Evolutionary conservation across 23 tunicate species (phyloP).

Genomic region (Oikopleura vanhoeffeni): DNA sequence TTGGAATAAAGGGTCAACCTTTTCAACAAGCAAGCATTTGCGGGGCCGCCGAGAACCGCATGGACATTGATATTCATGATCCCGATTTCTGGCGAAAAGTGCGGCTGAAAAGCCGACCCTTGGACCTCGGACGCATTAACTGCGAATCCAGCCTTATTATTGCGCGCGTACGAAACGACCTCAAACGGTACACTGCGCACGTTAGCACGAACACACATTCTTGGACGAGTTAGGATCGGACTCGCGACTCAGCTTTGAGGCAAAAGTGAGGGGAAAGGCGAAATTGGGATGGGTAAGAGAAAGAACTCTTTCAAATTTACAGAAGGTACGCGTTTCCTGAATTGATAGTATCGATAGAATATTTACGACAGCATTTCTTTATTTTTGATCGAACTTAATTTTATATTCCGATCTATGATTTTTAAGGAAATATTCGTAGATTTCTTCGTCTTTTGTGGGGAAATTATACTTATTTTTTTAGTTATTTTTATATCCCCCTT

Average conservation of each 20-base stretch:
- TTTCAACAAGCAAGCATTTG: slow-evolving; percentile 93
- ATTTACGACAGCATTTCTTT: too few relatives aligned
- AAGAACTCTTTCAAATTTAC: slow-evolving; percentile 80
- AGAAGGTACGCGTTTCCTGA: slow-evolving; percentile 55
- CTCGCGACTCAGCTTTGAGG: slow-evolving; percentile 47
- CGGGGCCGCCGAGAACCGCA: slow-evolving; percentile 47
- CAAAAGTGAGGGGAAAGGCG: slow-evolving; percentile 40
- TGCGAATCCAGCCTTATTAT: slow-evolving; percentile 78
- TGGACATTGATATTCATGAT: slow-evolving; percentile 63
- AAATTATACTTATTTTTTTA: too few relatives aligned
- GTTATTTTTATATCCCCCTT: too few relatives aligned
- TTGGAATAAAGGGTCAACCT: slow-evolving; percentile 82
- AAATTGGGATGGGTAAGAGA: slow-evolving; percentile 34
- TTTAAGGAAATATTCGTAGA: too few relatives aligned
- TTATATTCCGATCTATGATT: too few relatives aligned
- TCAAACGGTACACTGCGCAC: slow-evolving; percentile 58
- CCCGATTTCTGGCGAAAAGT: slow-evolving; percentile 99
- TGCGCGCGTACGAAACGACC: slow-evolving; percentile 72
- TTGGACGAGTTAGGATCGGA: slow-evolving; percentile 88
- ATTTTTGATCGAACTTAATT: too few relatives aligned
- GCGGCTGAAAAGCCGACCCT: slow-evolving; percentile 91
- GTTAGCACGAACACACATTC: slow-evolving; percentile 42
- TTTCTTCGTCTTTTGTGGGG: too few relatives aligned
- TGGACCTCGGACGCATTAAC: slow-evolving; percentile 51
- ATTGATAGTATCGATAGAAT: too few relatives aligned